Conservation (phyloP, 2,797 vertebrate species). For the Apodemus agrarius region DNA sequence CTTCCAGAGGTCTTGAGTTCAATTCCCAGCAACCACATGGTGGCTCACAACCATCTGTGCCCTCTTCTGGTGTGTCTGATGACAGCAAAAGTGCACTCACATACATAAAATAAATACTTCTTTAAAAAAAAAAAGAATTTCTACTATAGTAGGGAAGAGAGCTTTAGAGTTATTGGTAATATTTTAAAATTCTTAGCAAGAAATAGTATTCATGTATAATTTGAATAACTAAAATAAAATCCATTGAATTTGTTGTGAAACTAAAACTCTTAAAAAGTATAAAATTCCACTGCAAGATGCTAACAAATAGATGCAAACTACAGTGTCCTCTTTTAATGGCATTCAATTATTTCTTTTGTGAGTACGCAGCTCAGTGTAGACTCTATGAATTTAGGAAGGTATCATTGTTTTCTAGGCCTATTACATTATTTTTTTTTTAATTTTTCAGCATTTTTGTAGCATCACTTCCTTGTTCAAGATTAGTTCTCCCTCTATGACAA, state of each 20-base stretch:
- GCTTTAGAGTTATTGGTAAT: conserved; percentile 29
- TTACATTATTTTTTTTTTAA: conserved; percentile 19
- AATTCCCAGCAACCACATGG: not conserved
- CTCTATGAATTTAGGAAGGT: conserved; percentile 48
- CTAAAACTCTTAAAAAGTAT: not conserved
- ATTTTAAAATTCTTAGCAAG: conserved; percentile 45
- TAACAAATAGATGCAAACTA: conserved; percentile 64
- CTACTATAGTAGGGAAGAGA: conserved; percentile 15
- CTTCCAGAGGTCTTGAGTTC: not conserved
- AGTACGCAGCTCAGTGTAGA: not conserved
- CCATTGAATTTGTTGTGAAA: conserved; percentile 25
- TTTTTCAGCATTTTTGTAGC: conserved; percentile 92
- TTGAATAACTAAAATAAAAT: conserved; percentile 61
- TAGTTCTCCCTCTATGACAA: conserved; percentile 71
- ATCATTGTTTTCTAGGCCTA: conserved; percentile 40
- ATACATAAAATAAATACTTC: not conserved
- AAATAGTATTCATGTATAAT: conserved; percentile 49
- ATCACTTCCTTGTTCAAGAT: conserved; percentile 88
- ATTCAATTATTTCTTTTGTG: conserved; percentile 42
- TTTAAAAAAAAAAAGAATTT: conserved; percentile 17
- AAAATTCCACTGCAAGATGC: conserved; percentile 16
- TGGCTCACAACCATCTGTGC: not conserved
- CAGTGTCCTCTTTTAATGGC: conserved; percentile 55
- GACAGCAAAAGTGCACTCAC: not conserved
- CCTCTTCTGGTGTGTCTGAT: not conserved